Percentiles rank a stretch among this genome's conserved stretches.
phyloP scores from a whole-genome alignment of 2,888 invertebrate genomes.

The Alitta virens region DNA sequence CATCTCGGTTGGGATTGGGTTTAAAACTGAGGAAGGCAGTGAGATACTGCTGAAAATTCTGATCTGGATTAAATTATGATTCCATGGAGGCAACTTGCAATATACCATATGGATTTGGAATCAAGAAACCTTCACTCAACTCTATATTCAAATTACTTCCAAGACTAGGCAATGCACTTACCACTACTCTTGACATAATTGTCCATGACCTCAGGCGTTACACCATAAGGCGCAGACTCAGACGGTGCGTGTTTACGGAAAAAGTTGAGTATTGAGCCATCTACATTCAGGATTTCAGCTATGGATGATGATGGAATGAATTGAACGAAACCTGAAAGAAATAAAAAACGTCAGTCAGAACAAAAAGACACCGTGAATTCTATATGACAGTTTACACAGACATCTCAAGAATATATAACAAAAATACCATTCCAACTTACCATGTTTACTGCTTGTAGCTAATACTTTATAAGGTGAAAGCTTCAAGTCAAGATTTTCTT shows the following conservation, averaged over 20 bases:
- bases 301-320: conserved; percentile 90
- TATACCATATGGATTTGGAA: too few relatives aligned
- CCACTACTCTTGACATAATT: conserved; percentile 81
- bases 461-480: conserved; percentile 93
- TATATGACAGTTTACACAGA: too few relatives aligned
- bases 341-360: neutral
- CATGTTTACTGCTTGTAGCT: conserved; percentile 93
- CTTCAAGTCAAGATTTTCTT: conserved; percentile 94
- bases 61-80: too few relatives aligned
- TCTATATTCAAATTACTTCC: too few relatives aligned
- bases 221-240: conserved; percentile 84
- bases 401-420: too few relatives aligned
- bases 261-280: conserved; percentile 88
- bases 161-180: too few relatives aligned
- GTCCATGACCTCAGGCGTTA: conserved; percentile 92
- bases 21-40: too few relatives aligned
- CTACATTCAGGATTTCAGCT: conserved; percentile 72
- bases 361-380: too few relatives aligned
- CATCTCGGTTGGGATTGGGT: too few relatives aligned
- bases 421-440: conserved; percentile 50
- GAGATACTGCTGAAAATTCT: too few relatives aligned
- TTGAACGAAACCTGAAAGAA: conserved; percentile 76
- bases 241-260: conserved; percentile 87
- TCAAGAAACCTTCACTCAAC: too few relatives aligned
- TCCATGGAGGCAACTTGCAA: too few relatives aligned